Percentiles rank a stretch among this genome's conserved stretches.
Conservation (phyloP, 2,888 invertebrate species). For the Ectemnius cavifrons region DNA sequence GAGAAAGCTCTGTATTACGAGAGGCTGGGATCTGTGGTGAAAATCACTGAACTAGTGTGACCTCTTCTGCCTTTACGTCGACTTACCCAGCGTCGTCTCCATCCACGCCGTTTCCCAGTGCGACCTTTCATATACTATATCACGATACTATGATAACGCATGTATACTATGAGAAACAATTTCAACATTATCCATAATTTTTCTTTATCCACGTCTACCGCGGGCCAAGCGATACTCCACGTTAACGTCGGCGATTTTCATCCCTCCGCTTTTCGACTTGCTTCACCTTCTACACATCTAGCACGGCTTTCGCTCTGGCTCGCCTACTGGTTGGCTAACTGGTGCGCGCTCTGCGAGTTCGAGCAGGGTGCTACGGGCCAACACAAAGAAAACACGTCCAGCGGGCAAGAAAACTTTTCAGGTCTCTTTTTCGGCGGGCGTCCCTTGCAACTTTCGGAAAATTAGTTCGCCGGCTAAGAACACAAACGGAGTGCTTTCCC, state of each 20-base stretch:
- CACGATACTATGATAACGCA: constrained; percentile 60
- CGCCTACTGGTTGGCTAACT: background rate
- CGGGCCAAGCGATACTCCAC: constrained; percentile 43
- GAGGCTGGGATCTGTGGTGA: no score
- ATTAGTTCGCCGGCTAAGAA: constrained; percentile 14
- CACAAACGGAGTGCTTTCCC: constrained; percentile 10
- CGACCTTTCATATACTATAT: constrained; percentile 60
- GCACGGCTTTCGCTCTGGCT: background rate
- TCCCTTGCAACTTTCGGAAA: constrained; percentile 3
- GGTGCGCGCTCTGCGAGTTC: background rate
- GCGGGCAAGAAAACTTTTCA: constrained; percentile 15
- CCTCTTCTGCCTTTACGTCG: constrained; percentile 15
- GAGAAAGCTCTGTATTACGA: no score
- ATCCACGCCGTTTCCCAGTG: constrained; percentile 44
- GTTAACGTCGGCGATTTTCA: constrained; percentile 35
- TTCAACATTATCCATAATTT: constrained; percentile 62
- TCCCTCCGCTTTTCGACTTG: background rate
- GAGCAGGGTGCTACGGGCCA: no score
- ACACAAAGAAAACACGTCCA: constrained; percentile 12
- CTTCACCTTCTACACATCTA: background rate
- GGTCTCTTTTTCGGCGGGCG: constrained; percentile 10
- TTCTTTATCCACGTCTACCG: constrained; percentile 23
- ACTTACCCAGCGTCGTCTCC: constrained; percentile 37
- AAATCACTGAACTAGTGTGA: background rate
- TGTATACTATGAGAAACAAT: constrained; percentile 63